Evolutionary conservation across 2,888 invertebrate species (phyloP).

Genomic region (Myopa tessellatipennis): DNA sequence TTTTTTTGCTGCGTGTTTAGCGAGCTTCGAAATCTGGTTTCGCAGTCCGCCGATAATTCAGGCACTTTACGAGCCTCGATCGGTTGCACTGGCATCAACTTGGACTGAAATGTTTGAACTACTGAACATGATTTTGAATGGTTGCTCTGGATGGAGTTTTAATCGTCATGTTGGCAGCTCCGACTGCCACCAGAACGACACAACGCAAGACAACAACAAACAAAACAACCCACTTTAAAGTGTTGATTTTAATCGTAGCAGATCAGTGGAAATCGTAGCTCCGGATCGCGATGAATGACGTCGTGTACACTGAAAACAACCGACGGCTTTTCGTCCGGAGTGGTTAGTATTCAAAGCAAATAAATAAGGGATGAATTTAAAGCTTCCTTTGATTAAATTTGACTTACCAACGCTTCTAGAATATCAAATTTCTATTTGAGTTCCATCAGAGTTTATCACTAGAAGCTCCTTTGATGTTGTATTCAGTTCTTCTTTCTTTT

Average conservation of each 20-base stretch:
- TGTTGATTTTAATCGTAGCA: slow-evolving; percentile 10
- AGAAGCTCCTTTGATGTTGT: no score
- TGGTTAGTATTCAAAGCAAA: not conserved
- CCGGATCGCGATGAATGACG: no score
- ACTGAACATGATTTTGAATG: slow-evolving; percentile 61
- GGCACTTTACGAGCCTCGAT: slow-evolving; percentile 55
- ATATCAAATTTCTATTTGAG: not conserved
- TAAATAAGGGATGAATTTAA: not conserved
- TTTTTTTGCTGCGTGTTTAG: not conserved
- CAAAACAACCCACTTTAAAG: not conserved
- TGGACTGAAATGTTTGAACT: slow-evolving; percentile 29
- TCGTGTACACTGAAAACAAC: no score
- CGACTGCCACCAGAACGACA: not conserved
- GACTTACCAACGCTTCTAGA: no score
- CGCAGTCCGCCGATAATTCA: slow-evolving; percentile 55
- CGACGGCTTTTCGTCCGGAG: no score
- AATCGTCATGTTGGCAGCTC: slow-evolving; percentile 54
- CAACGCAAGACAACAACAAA: not conserved
- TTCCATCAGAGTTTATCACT: no score
- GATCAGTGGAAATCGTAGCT: no score
- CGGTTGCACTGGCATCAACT: not conserved
- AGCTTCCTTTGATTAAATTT: no score
- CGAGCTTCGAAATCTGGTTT: slow-evolving; percentile 42
- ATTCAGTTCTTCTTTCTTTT: not conserved
- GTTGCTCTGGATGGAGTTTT: slow-evolving; percentile 54